These are phyloP conservation scores for Lichenostomus cassidix DNA, from an alignment of 2,113 vertebrate genomes.

Conservation along the genomic window DNA sequence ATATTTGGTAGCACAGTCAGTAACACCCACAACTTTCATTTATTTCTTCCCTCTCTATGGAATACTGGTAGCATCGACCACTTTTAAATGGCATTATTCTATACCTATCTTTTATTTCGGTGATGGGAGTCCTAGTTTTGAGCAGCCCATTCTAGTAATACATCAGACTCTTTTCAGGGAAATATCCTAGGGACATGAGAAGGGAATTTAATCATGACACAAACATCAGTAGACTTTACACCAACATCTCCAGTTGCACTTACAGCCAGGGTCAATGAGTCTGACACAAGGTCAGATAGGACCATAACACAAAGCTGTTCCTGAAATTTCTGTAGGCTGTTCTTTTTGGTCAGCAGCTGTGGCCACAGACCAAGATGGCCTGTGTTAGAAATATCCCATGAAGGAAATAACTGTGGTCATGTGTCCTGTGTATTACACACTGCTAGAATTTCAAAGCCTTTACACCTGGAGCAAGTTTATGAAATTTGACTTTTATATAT, in stretches of 20 bases:
- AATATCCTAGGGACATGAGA: background rate
- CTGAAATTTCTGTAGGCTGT: background rate
- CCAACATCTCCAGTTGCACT: background rate
- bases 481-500: background rate
- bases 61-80: background rate
- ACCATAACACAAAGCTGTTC: background rate
- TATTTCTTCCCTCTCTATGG: constrained; percentile 8
- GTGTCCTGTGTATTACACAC: background rate
- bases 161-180: background rate
- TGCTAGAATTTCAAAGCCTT: background rate
- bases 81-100: background rate
- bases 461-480: background rate
- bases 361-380: background rate
- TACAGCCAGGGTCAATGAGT: background rate
- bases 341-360: background rate
- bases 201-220: background rate
- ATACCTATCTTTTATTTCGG: background rate
- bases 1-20: constrained; percentile 66
- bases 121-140: background rate
- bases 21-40: constrained; percentile 65
- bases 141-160: background rate
- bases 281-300: background rate
- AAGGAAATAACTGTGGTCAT: background rate
- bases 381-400: background rate
- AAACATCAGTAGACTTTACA: background rate